Base-by-base conservation (phyloP, 1,140 invertebrate species). In the Papilio machaon region DNA sequence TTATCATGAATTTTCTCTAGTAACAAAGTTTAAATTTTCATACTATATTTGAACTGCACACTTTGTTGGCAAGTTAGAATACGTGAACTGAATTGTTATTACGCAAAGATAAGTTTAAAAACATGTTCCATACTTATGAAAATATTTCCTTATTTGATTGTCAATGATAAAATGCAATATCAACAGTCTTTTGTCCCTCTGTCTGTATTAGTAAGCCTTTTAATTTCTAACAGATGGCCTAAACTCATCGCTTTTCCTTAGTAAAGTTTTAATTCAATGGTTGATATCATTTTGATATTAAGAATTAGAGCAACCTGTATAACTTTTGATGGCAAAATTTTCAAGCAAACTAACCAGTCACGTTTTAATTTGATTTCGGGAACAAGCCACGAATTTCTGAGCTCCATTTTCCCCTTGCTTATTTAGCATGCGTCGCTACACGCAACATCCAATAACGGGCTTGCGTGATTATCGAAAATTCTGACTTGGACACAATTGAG, bases 381-480 rank as follows among this genome's bases (percentile, higher is more conserved):
- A 75, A 47, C 73, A 47, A 23, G 73, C 47, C 46, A 75, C 73
- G 73, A 75, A 75, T 49, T 75, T 75, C 43, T 52, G 46, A 47
- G 73, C 73, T 75, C 73, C 43, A 47, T 49, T 75, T 75, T 75
- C 19, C 73, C 73, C 47, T 75, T 30, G 73, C 73, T 75, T 75
- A 75, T 75, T 75, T 75, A 47, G 73, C 73, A 75, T 75, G 73
- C 73, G 73, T 75, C 73, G 73, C 73, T 75, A 75, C 73, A 75
- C 73, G 73, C 73, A 75, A 75, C 46, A 46, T 75, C 73, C 73
- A 49, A 75, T 75, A 75, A 75, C 74, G 46, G 74, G 74, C 74
- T 76, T 76, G 74, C 74, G 74, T 76, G 74, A 76, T 76, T 76
- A 76, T 76, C 74, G 74, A 76, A 76, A 76, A 76, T 76, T 76